Evolutionary conservation across 2,888 invertebrate species (phyloP).

Genomic region (Diaprepes abbreviatus): DNA sequence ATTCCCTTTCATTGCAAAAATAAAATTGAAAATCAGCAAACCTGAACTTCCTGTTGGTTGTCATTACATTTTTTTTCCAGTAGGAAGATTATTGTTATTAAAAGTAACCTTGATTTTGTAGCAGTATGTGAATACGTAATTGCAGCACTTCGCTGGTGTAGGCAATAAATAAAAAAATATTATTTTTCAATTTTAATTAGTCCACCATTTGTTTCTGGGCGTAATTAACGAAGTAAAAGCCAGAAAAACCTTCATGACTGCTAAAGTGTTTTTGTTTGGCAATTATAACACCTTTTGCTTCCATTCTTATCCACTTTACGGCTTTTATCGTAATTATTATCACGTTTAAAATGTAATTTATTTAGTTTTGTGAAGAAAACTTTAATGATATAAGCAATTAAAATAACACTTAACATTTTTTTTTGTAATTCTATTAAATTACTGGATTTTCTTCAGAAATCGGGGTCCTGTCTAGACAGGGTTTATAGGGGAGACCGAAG

Average conservation of each 20-base stretch:
- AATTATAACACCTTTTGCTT: conserved; percentile 31
- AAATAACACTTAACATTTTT: too few relatives aligned
- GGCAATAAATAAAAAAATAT: conserved; percentile 32
- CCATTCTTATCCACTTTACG: conserved; percentile 32
- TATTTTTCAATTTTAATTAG: conserved; percentile 34
- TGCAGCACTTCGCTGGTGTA: conserved; percentile 15
- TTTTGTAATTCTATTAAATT: too few relatives aligned
- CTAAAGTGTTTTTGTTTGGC: conserved; percentile 20
- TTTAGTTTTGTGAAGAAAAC: not conserved
- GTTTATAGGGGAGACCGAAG: too few relatives aligned
- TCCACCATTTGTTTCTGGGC: conserved; percentile 27
- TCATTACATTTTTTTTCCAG: conserved; percentile 26
- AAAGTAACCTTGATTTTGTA: conserved; percentile 32
- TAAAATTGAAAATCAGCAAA: not conserved
- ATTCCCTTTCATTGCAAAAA: not conserved
- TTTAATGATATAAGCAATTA: too few relatives aligned
- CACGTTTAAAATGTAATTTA: conserved; percentile 20
- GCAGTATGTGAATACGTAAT: conserved; percentile 28
- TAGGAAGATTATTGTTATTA: conserved; percentile 41
- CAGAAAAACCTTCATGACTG: conserved; percentile 24
- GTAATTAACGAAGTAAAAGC: conserved; percentile 25
- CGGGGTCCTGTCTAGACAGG: too few relatives aligned
- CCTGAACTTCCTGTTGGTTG: conserved; percentile 29
- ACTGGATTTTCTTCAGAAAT: too few relatives aligned
- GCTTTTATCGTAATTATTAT: conserved; percentile 17